These are phyloP conservation scores for Crypturellus undulatus DNA, from an alignment of 2,113 vertebrate species.

Conservation along the genomic window DNA sequence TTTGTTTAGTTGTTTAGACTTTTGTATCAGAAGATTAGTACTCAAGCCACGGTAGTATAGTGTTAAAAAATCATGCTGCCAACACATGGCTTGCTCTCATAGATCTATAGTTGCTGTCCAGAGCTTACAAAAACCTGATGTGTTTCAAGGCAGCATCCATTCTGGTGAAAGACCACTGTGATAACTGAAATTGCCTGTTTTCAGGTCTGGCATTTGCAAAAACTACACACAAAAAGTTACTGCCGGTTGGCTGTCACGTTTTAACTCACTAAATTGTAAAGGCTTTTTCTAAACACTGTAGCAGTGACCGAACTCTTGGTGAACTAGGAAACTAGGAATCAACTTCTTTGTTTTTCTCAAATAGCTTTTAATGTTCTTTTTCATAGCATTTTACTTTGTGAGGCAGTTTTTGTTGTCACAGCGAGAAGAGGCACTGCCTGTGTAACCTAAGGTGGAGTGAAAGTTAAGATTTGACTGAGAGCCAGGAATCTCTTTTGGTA, in stretches of 20 bases:
- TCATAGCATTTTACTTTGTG: neutral
- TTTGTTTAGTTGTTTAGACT: neutral
- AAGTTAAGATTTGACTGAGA: neutral
- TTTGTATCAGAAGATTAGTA: neutral
- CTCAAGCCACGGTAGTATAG: fast-evolving
- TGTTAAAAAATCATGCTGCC: neutral
- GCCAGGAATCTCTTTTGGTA: neutral
- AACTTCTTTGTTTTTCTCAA: neutral
- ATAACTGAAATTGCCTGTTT: neutral
- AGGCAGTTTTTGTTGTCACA: neutral
- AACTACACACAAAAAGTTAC: neutral
- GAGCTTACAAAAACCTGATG: no score
- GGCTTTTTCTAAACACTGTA: neutral
- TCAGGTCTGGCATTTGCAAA: neutral
- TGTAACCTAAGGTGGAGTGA: neutral
- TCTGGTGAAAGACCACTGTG: neutral
- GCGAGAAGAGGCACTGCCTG: neutral
- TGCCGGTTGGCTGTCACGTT: neutral
- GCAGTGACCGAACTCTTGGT: neutral
- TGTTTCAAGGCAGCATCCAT: neutral
- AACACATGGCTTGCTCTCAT: no score
- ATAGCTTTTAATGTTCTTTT: neutral
- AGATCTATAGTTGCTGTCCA: no score
- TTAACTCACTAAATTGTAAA: neutral
- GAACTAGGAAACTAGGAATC: neutral